Conservation (phyloP, 2,113 vertebrate genomes). For the Piaya cayana region DNA sequence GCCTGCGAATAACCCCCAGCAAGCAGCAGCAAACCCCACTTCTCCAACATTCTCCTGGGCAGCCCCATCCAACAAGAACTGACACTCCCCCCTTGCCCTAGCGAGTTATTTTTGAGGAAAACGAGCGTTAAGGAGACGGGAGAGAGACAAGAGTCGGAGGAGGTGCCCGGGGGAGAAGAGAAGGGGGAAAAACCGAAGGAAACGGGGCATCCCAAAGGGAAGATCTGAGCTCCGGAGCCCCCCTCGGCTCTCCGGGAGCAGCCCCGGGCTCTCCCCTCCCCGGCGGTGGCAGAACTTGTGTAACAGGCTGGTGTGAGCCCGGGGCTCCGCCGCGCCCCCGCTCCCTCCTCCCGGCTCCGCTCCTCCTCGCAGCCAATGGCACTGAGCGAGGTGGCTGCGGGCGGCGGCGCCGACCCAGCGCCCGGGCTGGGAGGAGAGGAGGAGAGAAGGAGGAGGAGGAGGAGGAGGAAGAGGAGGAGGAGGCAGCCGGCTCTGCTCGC, state of each 20-base stretch:
- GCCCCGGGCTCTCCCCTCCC: too few relatives aligned
- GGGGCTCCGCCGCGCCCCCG: not conserved
- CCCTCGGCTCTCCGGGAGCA: too few relatives aligned
- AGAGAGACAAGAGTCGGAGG: not conserved
- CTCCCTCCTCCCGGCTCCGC: slow-evolving; percentile 12
- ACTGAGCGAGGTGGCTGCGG: not conserved
- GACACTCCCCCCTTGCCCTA: accelerated
- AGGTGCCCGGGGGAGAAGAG: accelerated
- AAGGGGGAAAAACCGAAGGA: accelerated
- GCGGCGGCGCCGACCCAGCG: slow-evolving; percentile 6
- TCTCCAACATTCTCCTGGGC: accelerated
- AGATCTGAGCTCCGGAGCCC: too few relatives aligned
- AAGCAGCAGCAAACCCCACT: not conserved
- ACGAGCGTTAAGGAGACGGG: accelerated
- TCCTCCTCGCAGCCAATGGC: slow-evolving; percentile 36
- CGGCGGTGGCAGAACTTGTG: too few relatives aligned
- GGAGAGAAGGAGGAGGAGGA: not conserved
- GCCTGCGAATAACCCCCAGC: accelerated
- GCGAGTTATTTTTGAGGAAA: accelerated
- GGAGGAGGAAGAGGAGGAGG: not conserved
- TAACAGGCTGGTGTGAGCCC: too few relatives aligned
- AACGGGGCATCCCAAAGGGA: too few relatives aligned
- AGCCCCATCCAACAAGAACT: accelerated
- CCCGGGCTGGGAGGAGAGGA: not conserved
- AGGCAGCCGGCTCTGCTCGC: not conserved